A percentile compares a stretch with the other conserved stretches of the same genome.
Conservation (phyloP, 30 jellyfish, hydroid and myxozoan species). For the Chironex yamaguchii region DNA sequence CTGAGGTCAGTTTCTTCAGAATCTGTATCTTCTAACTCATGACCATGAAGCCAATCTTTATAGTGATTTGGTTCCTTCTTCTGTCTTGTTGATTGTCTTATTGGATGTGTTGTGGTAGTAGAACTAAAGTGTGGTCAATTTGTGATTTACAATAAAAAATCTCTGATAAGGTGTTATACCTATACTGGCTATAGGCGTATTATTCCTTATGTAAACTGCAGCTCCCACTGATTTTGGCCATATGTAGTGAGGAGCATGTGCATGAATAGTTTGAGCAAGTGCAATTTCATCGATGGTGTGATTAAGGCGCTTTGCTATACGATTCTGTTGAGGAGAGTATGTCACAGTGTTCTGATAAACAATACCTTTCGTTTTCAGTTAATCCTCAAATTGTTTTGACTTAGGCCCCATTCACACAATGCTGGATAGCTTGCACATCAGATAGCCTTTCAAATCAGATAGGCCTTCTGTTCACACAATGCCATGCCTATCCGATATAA, state of each 20-base stretch:
- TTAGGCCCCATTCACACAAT: conserved; percentile 35
- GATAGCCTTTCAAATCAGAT: no score
- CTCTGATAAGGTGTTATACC: conserved; percentile 56
- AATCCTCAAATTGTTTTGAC: conserved; percentile 56
- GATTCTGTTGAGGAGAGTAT: conserved; percentile 28
- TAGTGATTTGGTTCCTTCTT: neutral
- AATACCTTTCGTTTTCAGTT: conserved; percentile 6
- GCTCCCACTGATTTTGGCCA: conserved; percentile 60
- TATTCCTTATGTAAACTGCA: conserved; percentile 38
- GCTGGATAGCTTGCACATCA: no score
- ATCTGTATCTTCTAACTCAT: neutral
- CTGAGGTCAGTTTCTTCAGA: neutral
- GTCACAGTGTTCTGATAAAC: neutral
- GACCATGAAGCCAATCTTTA: neutral
- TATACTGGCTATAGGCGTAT: conserved; percentile 47
- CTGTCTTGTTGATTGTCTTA: neutral
- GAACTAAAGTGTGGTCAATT: conserved; percentile 24
- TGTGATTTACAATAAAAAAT: conserved; percentile 46
- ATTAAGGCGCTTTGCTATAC: conserved; percentile 44
- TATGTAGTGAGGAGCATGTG: conserved; percentile 11
- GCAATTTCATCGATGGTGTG: conserved; percentile 34
- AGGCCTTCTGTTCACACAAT: no score
- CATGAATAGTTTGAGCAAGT: neutral
- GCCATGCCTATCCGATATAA: no score
- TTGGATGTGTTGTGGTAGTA: neutral